Evolutionary conservation across 2,113 vertebrate species (phyloP), one percentile per base, ranked within the genome.

Genomic region (Passer domesticus): DNA sequence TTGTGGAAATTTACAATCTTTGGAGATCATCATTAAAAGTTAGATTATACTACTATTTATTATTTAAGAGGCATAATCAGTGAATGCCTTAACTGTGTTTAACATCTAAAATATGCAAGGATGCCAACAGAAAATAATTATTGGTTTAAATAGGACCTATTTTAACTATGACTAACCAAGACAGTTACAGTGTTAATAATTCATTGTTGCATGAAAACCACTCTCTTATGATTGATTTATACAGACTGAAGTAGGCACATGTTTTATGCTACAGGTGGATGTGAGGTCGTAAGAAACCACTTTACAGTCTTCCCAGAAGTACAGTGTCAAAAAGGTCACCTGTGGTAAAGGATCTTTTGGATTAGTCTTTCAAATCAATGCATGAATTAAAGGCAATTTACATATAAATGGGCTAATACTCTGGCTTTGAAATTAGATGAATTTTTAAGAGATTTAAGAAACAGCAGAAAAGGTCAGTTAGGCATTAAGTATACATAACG

Each of bases 331-430:
- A 98, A 98, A 98, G 98, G 97, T 98, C 97, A 98, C 87, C 94
- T 90, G 81, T 91, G 95, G 97, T 97, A 97, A 97, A 98, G 97
- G 96, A 97, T 97, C 93, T 97, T 98, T 96, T 91, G 96, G 96
- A 98, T 98, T 98, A 98, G 97, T 97, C 97, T 98, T 98, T 97
- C 97, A 97, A 98, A 98, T 98, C 97, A 97, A 98, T 98, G 96
- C 97, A 98, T 97, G 96, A 98, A 98, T 98, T 98, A 98, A 97
- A 98, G 88, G 87, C 69, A 98, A 98, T 98, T 98, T 98, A 98
- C 98, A 98, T 98, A 98, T 97, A 98, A 98, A 98, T 98, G 95
- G 97, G 89, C 95, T 98, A 98, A 98, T 98, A 97, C 83, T 87
- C 89, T 77, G 84, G 82, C 96, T 98, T 98, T 94, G 94, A 98